These are phyloP conservation scores for Dynastes hyllus DNA, from an alignment of 2,888 invertebrate species.

Conservation along the genomic window DNA sequence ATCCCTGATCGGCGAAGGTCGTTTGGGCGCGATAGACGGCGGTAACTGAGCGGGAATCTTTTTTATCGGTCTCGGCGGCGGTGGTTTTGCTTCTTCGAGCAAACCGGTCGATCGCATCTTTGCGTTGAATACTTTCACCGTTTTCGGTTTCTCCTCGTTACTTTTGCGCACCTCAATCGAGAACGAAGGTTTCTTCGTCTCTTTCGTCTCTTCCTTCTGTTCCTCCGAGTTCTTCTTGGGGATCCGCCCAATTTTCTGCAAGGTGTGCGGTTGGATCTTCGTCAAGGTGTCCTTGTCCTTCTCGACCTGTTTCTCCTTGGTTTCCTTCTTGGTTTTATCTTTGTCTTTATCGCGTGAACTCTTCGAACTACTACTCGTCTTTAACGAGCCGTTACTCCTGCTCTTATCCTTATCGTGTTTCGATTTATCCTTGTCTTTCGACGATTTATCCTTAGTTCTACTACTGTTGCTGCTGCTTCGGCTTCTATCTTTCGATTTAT, in stretches of 20 bases:
- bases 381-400: constrained; percentile 61
- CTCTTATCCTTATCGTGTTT: constrained; percentile 61
- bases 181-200: constrained; percentile 82
- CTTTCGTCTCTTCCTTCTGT: constrained; percentile 68
- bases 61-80: constrained; percentile 82
- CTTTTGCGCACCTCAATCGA: constrained; percentile 87
- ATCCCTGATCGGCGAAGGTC: constrained; percentile 68
- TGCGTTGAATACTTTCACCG: constrained; percentile 92
- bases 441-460: constrained; percentile 53
- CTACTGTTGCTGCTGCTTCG: constrained; percentile 42
- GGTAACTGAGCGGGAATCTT: constrained; percentile 73
- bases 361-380: constrained; percentile 60
- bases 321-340: constrained; percentile 68
- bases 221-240: constrained; percentile 79
- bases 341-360: constrained; percentile 63
- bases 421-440: constrained; percentile 53
- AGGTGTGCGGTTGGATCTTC: constrained; percentile 78
- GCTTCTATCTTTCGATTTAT: constrained; percentile 62
- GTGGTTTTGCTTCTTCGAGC: constrained; percentile 91
- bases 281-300: constrained; percentile 81
- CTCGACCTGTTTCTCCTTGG: constrained; percentile 75
- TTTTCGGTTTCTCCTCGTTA: constrained; percentile 85
- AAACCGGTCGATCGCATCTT: constrained; percentile 94
- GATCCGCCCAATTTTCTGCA: constrained; percentile 85
- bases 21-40: constrained; percentile 69